Base-by-base conservation (phyloP, 2,797 vertebrate genomes). In the Pelobates cultripes region DNA sequence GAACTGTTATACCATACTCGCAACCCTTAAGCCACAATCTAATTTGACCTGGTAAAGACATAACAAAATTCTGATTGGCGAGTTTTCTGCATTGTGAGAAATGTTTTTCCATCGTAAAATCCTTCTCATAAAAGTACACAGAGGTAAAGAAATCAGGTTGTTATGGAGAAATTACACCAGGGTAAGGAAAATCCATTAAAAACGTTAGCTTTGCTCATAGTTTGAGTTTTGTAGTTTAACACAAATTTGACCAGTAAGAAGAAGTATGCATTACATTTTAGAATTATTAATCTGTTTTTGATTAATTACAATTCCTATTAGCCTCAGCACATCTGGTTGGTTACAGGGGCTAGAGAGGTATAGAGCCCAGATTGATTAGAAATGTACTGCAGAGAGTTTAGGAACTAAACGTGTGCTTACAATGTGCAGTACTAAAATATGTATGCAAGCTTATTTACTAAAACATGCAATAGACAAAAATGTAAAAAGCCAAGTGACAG, bases 1-100 rank as follows among this genome's bases (percentile, higher is more conserved):
- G 45, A 75, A 41, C 64, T 42, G 55, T 64, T 68, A 57, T 47
- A 41, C 41, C 64, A 14, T 13, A 28, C 47, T 41, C 60, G 63
- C 63, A 70, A 55, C 67, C 80, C 74, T 64, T 12, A 71, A 81
- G 80, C 67, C 66, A 70, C 72, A 75, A 70, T 75, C 64, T 63
- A 76, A 81, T 77, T 77, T 77, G 80, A 70, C 68, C 74, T 76
- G 73, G 74, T 81, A 71, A 81, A 77, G 67, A 76, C 68, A 81
- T 77, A 71, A 76, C 55, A 77, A 6, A 10, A 14, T 67, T 66
- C 57, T 53, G 57, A 81, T 75, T 81, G 73, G 67, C 51, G 7
- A 76, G 74, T 73, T 45, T 10, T 5, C 41, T 53, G 14, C 72
- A 47, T 70, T 51, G 66, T 51, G 66, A 75, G 66, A 66, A 70